Evolutionary conservation across 2,888 invertebrate genomes (phyloP), one percentile per base, ranked within the genome.

Genomic region (Agrilus mali): DNA sequence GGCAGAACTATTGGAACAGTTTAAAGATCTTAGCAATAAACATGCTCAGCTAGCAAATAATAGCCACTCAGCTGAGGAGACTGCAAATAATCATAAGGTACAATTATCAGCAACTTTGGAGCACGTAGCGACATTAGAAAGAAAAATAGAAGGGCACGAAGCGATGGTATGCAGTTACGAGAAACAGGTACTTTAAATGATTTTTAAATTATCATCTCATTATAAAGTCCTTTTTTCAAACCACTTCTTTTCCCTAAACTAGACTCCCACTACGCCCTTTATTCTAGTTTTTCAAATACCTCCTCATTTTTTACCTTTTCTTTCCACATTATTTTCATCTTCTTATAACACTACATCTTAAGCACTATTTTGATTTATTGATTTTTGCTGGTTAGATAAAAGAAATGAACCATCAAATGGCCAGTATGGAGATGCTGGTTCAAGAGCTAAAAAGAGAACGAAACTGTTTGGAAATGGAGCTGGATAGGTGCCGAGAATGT

Each of bases 1-100:
- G 44, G 78, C 79, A 45, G 85, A 86, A 60, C 79, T 88, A 78
- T 60, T 87, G 53, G 85, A 86, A 57, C 82, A 86, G 53, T 87
- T 83, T 66, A 78, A 80, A 48, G 80, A 78, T 59, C 68, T 88
- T 17, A 83, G 82, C 41, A 74, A 82, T 47, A 86, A 87, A 66
- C 86, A 86, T 3, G 81, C 80, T 40, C 72, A 78, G 46, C 66
- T 87, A 49, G 86, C 86, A 67, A 84, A 75, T 53, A 86, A 78
- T 50, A 87, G 87, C 63, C 83, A 85, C 57, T 82, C 82, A 41
- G 70, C 87, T 50, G 86, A 87, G 64, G 78, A 74, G 51, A 84
- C 86, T 66, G 81, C 83, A 3, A 76, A 77, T 6, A 82, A 85
- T 53, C 78, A 78, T 45, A 78, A 78, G 56, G 68, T 69, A 3